Conservation (phyloP, 2,888 invertebrate species). For the Pterostichus madidus region DNA sequence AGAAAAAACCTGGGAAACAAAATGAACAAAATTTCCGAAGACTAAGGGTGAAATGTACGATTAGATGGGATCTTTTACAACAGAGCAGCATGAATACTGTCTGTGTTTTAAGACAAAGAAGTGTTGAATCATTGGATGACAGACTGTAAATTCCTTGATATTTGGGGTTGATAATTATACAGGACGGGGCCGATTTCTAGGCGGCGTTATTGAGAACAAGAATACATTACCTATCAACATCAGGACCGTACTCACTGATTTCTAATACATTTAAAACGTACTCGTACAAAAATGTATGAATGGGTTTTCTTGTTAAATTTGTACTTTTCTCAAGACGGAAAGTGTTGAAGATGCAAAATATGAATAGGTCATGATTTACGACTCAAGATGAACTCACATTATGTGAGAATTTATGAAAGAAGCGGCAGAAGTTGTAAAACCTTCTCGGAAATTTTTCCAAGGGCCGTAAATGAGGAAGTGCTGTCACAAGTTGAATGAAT, state of each 20-base stretch:
- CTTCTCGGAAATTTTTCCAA: constrained; percentile 23
- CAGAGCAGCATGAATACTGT: background rate
- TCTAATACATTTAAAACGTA: background rate
- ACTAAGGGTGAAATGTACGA: constrained; percentile 28
- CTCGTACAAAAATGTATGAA: background rate
- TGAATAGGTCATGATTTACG: constrained; percentile 10
- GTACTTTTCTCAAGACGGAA: background rate
- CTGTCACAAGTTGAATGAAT: constrained; percentile 39
- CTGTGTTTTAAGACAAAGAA: background rate
- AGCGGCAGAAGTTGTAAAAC: constrained; percentile 39
- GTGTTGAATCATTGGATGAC: constrained; percentile 17
- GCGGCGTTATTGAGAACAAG: constrained; percentile 61
- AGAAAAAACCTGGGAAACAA: constrained; percentile 25
- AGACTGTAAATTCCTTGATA: constrained; percentile 62
- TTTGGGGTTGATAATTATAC: constrained; percentile 66
- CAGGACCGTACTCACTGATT: constrained; percentile 51
- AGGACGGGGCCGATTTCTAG: constrained; percentile 58
- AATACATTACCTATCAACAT: constrained; percentile 58
- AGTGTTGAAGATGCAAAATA: constrained; percentile 23
- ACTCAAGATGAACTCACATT: background rate
- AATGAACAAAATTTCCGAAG: constrained; percentile 15
- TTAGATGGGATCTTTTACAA: constrained; percentile 23
- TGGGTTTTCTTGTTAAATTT: background rate
- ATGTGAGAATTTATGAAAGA: background rate
- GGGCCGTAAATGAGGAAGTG: constrained; percentile 28